Percentiles rank a stretch among this genome's conserved stretches.
These are phyloP conservation scores for Drosophila triauraria DNA, from an alignment of 1,140 invertebrate species.

Conservation along the genomic window DNA sequence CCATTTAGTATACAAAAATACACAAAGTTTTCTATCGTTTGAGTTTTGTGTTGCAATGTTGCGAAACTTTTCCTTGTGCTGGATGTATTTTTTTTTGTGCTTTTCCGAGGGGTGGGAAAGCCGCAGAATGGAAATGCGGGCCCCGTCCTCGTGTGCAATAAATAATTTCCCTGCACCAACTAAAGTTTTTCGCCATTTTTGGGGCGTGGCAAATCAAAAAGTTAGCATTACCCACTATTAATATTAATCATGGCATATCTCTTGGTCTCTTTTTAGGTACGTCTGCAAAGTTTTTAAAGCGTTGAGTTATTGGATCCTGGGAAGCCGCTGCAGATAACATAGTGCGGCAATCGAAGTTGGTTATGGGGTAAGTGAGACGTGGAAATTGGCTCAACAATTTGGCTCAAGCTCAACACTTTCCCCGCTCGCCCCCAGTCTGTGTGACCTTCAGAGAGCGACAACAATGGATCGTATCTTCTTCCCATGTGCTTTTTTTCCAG, in stretches of 20 bases:
- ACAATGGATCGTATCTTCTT: slow-evolving; percentile 45
- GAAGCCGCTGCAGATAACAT: slow-evolving; percentile 15
- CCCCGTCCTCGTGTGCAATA: slow-evolving; percentile 22
- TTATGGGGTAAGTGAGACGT: slow-evolving; percentile 64
- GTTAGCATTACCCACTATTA: slow-evolving; percentile 35
- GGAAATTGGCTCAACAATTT: slow-evolving; percentile 63
- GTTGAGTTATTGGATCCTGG: slow-evolving; percentile 19
- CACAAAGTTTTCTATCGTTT: slow-evolving; percentile 37
- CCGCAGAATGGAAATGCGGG: slow-evolving; percentile 33
- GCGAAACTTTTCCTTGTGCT: slow-evolving; percentile 14
- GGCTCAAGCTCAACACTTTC: slow-evolving; percentile 68
- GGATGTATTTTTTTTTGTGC: background rate
- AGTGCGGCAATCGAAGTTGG: slow-evolving; percentile 39
- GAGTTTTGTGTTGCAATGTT: slow-evolving; percentile 18
- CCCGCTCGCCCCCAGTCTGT: background rate
- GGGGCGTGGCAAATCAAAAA: slow-evolving; percentile 41
- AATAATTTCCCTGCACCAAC: slow-evolving; percentile 40
- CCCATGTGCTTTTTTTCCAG: slow-evolving; percentile 23
- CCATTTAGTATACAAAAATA: slow-evolving; percentile 24
- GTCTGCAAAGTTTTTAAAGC: slow-evolving; percentile 32
- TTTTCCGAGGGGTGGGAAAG: background rate
- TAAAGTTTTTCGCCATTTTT: slow-evolving; percentile 34
- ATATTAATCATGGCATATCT: slow-evolving; percentile 38
- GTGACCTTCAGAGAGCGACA: slow-evolving; percentile 55
- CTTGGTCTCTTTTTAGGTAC: slow-evolving; percentile 55